phyloP scores from a whole-genome alignment of 2,113 vertebrate genomes.

The Nyctibius bracteatus region DNA sequence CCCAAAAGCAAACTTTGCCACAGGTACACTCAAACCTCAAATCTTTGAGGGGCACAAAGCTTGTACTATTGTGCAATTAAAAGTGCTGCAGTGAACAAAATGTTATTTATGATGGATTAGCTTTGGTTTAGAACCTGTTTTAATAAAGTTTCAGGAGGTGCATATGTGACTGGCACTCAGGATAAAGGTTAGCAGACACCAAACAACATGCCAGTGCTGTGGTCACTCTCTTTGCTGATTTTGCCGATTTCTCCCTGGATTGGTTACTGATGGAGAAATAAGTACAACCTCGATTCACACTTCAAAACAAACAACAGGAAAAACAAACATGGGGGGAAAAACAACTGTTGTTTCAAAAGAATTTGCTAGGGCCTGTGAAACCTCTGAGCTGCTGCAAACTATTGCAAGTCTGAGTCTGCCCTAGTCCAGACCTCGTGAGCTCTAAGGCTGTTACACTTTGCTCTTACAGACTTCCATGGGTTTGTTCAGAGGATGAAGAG shows the following conservation, averaged over 20 bases:
- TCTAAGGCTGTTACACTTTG: not conserved
- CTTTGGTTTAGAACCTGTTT: not conserved
- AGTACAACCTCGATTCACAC: not conserved
- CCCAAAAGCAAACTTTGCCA: not conserved
- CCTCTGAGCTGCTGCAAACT: not conserved
- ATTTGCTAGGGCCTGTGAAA: not conserved
- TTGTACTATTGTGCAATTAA: not conserved
- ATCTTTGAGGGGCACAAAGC: not conserved
- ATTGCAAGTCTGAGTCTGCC: not conserved
- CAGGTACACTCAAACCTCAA: not conserved
- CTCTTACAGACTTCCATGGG: not conserved
- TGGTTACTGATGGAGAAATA: not conserved
- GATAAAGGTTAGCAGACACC: not conserved
- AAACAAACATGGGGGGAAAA: not conserved
- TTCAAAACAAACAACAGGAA: not conserved
- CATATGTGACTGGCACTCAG: not conserved
- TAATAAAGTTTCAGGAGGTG: not conserved
- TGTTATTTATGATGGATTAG: not conserved
- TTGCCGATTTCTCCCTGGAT: not conserved
- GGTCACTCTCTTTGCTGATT: not conserved
- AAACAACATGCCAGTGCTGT: not conserved
- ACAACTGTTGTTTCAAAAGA: not conserved
- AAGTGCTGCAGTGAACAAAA: not conserved
- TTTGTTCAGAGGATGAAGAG: not conserved
- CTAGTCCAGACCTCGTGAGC: not conserved